phyloP scores from a whole-genome alignment of 2,113 vertebrate species.

The Kryptolebias marmoratus region DNA sequence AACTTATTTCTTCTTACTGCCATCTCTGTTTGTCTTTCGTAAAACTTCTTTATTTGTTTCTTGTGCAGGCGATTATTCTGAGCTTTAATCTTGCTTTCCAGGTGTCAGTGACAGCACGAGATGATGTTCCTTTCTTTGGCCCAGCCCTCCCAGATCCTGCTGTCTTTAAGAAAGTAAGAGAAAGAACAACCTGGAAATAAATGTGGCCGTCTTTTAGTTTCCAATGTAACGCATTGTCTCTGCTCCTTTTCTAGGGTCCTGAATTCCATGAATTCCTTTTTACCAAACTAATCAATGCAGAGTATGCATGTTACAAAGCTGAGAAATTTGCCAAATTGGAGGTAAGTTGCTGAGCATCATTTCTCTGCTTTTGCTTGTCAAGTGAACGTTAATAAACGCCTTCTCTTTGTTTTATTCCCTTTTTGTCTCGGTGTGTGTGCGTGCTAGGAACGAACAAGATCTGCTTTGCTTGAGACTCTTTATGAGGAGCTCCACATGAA shows the following conservation, averaged over 20 bases:
- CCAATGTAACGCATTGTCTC: background rate
- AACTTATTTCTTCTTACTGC: background rate
- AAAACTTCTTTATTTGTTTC: background rate
- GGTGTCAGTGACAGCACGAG: constrained; percentile 94
- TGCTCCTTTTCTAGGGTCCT: constrained; percentile 80
- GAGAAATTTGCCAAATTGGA: constrained; percentile 97
- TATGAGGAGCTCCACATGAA: constrained; percentile 91
- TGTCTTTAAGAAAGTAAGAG: constrained; percentile 89
- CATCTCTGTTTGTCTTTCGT: fast-evolving
- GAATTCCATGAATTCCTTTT: constrained; percentile 97
- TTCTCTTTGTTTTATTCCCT: background rate
- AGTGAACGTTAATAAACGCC: background rate
- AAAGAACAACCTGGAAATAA: background rate
- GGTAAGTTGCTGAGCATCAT: constrained; percentile 71
- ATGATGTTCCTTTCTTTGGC: constrained; percentile 95
- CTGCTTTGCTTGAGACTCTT: constrained; percentile 91
- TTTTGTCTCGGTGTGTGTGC: background rate
- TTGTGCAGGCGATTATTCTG: background rate
- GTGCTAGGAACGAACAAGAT: constrained; percentile 88
- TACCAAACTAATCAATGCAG: constrained; percentile 96
- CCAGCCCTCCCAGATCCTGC: constrained; percentile 91
- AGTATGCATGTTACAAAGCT: constrained; percentile 94
- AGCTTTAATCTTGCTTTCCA: constrained; percentile 45
- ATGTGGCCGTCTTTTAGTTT: background rate
- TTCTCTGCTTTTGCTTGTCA: background rate